A percentile compares a stretch with the other conserved stretches of the same genome.
Evolutionary conservation across 2,888 invertebrate genomes (phyloP).

Genomic region (Pammene aurita): DNA sequence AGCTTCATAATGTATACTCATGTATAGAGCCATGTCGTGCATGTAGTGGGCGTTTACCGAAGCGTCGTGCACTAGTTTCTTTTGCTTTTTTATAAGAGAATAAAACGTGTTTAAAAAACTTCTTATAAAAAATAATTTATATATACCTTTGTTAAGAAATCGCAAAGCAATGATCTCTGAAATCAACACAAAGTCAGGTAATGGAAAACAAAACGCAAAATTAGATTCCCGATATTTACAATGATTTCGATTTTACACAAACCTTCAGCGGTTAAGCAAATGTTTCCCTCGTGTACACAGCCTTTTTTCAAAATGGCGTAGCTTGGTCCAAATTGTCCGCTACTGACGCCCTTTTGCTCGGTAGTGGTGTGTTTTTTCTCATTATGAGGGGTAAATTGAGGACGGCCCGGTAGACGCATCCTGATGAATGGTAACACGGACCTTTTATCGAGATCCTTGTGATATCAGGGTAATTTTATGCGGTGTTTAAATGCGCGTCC

Average conservation of each 20-base stretch:
- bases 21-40: too few relatives aligned
- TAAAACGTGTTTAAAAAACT: too few relatives aligned
- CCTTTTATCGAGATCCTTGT: conserved; percentile 47
- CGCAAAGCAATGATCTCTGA: background rate
- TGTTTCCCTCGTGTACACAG: conserved; percentile 42
- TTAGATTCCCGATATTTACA: conserved; percentile 43
- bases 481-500: background rate
- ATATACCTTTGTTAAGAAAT: background rate
- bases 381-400: conserved; percentile 50
- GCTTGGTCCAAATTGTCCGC: background rate
- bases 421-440: conserved; percentile 47
- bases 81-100: too few relatives aligned
- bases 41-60: too few relatives aligned
- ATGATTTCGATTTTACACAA: conserved; percentile 46
- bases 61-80: too few relatives aligned
- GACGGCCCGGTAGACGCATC: conserved; percentile 42
- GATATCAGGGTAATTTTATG: conserved; percentile 5
- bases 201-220: conserved; percentile 19
- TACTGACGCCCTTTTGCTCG: background rate
- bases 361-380: conserved; percentile 46
- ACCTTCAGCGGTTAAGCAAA: conserved; percentile 40
- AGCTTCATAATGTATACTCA: too few relatives aligned
- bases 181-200: background rate
- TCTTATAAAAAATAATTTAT: too few relatives aligned
- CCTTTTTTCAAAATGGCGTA: background rate